Base-by-base conservation (phyloP, 2,113 vertebrate species). In the Polyodon spathula region DNA sequence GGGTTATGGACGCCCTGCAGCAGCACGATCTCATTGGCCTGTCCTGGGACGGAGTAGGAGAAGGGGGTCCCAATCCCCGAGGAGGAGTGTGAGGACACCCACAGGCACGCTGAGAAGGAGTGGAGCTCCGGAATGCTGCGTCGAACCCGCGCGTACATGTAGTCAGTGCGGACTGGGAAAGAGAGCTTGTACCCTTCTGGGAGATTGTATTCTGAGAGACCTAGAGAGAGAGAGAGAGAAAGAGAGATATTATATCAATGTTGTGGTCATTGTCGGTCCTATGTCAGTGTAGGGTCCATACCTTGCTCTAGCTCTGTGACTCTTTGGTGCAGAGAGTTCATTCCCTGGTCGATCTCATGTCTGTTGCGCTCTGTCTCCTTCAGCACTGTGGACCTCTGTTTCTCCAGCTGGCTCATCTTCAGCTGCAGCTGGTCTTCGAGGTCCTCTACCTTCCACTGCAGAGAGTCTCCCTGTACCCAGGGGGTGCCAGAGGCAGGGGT, bases 11-110 rank as follows among this genome's bases (percentile, higher is more conserved):
- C 88, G 0, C 93, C 89, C 76, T 98, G 93, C 59, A 98, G 76
- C 61, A 98, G 81, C 68, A 97, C 96, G 0, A 98, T 87, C 81
- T 98, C 93, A 0, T 98, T 98, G 56, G 93, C 83, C 68, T 98
- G 93, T 40, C 87, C 92, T 0, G 89, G 86, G 10, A 95, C 92
- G 0, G 96, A 95, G 71, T 97, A 98, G 63, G 96, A 98, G 82
- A 98, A 97, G 0, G 95, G 96, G 0, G 96, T 98, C 56, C 95
- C 96, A 1, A 97, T 92, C 54, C 93, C 92, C 4, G 76, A 74
- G 0, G 85, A 74, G 0, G 85, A 85, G 59, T 79, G 80, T 66
- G 90, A 84, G 70, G 90, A 91, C 72, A 98, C 78, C 96, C 96
- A 98, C 73, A 93, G 64, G 60, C 94, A 97, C 70, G 88, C 76